Evolutionary conservation across 2,888 invertebrate genomes (phyloP).

Genomic region (Agrochola macilenta): DNA sequence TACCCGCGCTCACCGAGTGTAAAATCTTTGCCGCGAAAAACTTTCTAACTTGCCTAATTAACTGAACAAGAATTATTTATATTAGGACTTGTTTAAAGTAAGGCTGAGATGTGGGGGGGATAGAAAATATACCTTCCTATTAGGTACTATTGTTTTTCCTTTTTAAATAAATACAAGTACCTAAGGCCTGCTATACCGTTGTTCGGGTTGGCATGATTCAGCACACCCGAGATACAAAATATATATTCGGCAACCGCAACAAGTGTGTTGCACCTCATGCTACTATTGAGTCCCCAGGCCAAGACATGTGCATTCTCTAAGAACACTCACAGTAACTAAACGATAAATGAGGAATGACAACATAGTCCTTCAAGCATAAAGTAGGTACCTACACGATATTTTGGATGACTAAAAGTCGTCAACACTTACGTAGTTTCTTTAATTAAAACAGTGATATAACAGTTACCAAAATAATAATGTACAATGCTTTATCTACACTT

Average conservation of each 20-base stretch:
- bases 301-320: no score
- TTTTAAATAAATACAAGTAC: not conserved
- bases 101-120: no score
- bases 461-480: no score
- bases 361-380: no score
- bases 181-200: not conserved
- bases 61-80: constrained; percentile 43
- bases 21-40: constrained; percentile 34
- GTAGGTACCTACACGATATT: not conserved
- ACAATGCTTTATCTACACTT: no score
- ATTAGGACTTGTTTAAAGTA: not conserved
- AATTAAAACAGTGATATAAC: not conserved
- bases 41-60: constrained; percentile 56
- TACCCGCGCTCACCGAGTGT: constrained; percentile 25
- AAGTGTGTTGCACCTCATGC: no score
- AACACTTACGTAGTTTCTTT: no score
- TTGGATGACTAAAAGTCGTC: not conserved
- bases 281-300: no score
- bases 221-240: not conserved
- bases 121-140: not conserved
- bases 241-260: no score
- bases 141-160: not conserved
- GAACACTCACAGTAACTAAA: no score
- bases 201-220: not conserved
- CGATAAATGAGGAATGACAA: no score